Evolutionary conservation across 1,140 invertebrate genomes (phyloP).

Genomic region (Euglossa dilemma): DNA sequence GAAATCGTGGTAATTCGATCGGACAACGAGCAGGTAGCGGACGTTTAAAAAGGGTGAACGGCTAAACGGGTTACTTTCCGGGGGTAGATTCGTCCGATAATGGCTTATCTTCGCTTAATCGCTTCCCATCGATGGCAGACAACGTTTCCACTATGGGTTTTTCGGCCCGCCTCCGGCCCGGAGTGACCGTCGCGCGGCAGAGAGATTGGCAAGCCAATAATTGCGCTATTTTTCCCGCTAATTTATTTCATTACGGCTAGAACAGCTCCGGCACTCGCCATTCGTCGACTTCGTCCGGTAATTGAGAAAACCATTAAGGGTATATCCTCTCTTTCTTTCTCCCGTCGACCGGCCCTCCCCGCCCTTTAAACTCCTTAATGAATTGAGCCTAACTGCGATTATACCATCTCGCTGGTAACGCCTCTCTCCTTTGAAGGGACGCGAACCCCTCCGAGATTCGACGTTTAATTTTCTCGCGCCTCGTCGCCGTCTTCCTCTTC

Average conservation of each 20-base stretch:
- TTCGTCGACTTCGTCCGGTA: conserved; percentile 52
- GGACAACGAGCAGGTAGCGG: conserved; percentile 1
- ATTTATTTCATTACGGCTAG: conserved; percentile 68
- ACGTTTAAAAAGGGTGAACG: conserved; percentile 17
- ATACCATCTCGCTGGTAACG: conserved; percentile 65
- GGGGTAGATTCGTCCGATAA: conserved; percentile 45
- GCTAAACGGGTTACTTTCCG: conserved; percentile 10
- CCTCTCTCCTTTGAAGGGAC: conserved; percentile 59
- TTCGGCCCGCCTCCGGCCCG: background rate
- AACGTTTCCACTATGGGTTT: conserved; percentile 11
- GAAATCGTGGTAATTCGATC: conserved; percentile 12
- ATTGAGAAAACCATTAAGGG: conserved; percentile 69
- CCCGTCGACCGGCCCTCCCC: conserved; percentile 31
- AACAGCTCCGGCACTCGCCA: conserved; percentile 56
- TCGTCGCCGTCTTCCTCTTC: conserved; percentile 57
- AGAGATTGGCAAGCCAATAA: conserved; percentile 64
- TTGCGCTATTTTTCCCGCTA: conserved; percentile 64
- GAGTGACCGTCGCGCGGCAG: background rate
- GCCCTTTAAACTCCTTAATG: conserved; percentile 69
- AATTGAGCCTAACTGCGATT: conserved; percentile 72
- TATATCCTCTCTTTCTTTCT: background rate
- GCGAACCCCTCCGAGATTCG: conserved; percentile 58
- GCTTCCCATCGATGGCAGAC: background rate
- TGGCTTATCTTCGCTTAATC: conserved; percentile 36
- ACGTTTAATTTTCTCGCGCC: conserved; percentile 70